These are phyloP conservation scores for Nycticebus coucang DNA, from an alignment of 2,113 vertebrate species.

Conservation along the genomic window DNA sequence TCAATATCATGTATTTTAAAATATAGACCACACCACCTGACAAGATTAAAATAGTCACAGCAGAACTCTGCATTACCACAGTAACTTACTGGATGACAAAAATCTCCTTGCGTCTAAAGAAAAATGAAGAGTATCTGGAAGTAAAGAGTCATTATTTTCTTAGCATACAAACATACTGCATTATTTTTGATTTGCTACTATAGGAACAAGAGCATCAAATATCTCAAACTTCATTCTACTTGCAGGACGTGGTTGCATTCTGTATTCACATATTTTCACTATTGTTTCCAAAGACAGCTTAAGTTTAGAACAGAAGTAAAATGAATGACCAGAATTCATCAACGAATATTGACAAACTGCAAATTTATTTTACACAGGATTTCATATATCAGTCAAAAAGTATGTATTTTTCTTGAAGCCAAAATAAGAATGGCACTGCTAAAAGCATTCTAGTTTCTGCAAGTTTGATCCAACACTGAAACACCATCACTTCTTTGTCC, in stretches of 20 bases:
- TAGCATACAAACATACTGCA: conserved; percentile 77
- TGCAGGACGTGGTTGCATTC: not conserved
- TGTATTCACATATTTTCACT: not conserved
- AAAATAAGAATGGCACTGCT: not conserved
- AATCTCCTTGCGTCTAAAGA: conserved; percentile 99
- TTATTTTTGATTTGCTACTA: conserved; percentile 63
- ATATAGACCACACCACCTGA: conserved; percentile 78
- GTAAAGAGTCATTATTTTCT: conserved; percentile 87
- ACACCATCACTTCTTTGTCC: not conserved
- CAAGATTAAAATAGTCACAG: conserved; percentile 80
- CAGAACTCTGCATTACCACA: conserved; percentile 71
- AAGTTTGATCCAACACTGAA: not conserved
- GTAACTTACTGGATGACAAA: conserved; percentile 99
- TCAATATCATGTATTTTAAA: conserved; percentile 30
- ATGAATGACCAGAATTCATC: not conserved
- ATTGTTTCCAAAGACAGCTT: conserved; percentile 15
- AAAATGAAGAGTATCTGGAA: conserved; percentile 99
- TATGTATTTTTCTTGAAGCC: not conserved
- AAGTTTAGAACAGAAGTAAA: conserved; percentile 22
- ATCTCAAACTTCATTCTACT: conserved; percentile 5
- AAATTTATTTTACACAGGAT: not conserved
- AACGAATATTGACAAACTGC: not conserved
- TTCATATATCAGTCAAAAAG: not conserved
- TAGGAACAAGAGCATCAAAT: not conserved
- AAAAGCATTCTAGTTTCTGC: not conserved